Percentiles rank a stretch among this genome's conserved stretches.
Evolutionary conservation across 2,797 vertebrate genomes (phyloP).

Genomic region (Gallinago nigripennis): DNA sequence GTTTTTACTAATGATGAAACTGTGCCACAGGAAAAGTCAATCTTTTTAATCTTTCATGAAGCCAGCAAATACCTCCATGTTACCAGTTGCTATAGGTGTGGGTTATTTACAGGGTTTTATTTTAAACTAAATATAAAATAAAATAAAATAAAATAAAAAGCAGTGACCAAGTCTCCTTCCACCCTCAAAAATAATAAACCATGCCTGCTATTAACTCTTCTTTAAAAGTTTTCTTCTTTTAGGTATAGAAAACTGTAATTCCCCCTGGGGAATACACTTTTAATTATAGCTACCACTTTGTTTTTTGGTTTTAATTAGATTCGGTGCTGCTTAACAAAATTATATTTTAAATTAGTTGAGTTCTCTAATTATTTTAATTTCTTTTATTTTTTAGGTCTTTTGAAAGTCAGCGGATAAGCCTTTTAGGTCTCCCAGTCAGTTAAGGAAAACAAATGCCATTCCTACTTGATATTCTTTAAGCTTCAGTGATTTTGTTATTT

Average conservation of each 20-base stretch:
- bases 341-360: background rate
- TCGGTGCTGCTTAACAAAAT: background rate
- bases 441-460: constrained; percentile 52
- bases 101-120: background rate
- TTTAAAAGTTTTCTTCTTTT: constrained; percentile 13
- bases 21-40: constrained; percentile 15
- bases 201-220: background rate
- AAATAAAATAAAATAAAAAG: background rate
- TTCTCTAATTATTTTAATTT: background rate
- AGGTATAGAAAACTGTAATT: background rate
- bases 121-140: constrained; percentile 10
- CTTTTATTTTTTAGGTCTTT: background rate
- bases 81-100: constrained; percentile 22
- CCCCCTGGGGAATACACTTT: background rate
- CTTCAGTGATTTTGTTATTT: constrained; percentile 47
- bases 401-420: background rate
- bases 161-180: background rate
- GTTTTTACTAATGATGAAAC: constrained; percentile 25
- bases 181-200: background rate
- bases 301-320: background rate
- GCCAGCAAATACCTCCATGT: constrained; percentile 5
- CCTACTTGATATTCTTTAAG: constrained; percentile 13
- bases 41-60: constrained; percentile 13
- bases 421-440: constrained; percentile 19
- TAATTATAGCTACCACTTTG: background rate